phyloP scores from a whole-genome alignment of 2,797 vertebrate genomes.

The Falco concolor region DNA sequence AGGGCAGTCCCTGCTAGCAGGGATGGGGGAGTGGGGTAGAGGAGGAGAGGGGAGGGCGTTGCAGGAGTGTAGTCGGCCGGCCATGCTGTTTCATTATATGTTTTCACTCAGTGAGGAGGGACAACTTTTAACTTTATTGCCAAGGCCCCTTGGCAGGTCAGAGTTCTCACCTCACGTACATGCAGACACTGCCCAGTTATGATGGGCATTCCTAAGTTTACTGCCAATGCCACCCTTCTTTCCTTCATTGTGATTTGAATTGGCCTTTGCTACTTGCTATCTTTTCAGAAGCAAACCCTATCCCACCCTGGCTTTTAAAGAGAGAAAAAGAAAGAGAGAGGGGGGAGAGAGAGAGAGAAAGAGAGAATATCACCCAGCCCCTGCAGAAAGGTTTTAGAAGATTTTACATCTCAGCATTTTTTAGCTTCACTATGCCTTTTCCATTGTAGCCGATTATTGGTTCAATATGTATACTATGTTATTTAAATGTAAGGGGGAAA shows the following conservation, averaged over 20 bases:
- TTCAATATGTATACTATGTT: constrained; percentile 52
- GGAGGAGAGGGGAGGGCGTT: accelerated
- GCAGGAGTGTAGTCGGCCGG: not conserved
- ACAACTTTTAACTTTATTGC: not conserved
- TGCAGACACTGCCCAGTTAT: not conserved
- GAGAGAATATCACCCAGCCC: not conserved
- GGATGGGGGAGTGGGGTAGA: not conserved
- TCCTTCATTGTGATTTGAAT: not conserved
- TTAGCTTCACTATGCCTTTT: constrained; percentile 9
- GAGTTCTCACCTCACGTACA: not conserved
- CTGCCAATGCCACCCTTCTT: not conserved
- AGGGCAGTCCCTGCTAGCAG: not conserved
- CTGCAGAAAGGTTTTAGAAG: not conserved
- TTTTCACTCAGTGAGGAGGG: not conserved
- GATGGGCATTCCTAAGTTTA: not conserved
- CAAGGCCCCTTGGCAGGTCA: not conserved
- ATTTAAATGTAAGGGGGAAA: constrained; percentile 35
- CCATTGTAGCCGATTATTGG: constrained; percentile 3
- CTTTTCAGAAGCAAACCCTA: not conserved
- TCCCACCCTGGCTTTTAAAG: not conserved
- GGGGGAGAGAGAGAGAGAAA: not conserved
- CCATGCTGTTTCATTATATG: not conserved
- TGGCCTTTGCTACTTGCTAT: not conserved
- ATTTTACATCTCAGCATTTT: constrained; percentile 28
- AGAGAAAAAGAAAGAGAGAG: not conserved